Conservation (phyloP, 2,113 vertebrate genomes). For the Lutjanus erythropterus region DNA sequence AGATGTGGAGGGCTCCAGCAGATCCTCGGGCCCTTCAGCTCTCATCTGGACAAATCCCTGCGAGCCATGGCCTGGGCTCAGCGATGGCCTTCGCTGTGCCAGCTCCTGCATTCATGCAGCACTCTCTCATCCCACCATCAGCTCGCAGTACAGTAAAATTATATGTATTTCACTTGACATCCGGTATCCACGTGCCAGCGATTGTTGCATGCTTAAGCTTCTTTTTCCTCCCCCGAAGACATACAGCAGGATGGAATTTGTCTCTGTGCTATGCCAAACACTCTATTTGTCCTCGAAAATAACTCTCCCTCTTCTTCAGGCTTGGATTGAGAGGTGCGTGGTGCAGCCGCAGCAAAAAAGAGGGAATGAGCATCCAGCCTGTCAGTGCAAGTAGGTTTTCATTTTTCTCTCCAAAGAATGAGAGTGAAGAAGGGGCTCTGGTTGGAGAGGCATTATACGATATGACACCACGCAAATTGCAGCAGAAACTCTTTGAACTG, state of each 20-base stretch:
- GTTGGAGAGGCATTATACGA: no score
- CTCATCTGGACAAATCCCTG: slow-evolving; percentile 67
- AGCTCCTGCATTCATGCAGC: slow-evolving; percentile 40
- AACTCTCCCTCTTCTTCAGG: slow-evolving; percentile 27
- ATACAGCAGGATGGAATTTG: slow-evolving; percentile 33
- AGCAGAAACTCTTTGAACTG: no score
- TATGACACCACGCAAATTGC: no score
- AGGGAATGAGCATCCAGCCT: slow-evolving; percentile 29
- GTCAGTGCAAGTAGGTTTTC: slow-evolving; percentile 34
- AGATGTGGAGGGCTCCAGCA: slow-evolving; percentile 38
- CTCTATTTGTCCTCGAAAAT: slow-evolving; percentile 47
- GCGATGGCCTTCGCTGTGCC: slow-evolving; percentile 23
- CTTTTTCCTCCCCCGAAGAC: slow-evolving; percentile 4
- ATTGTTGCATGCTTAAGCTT: slow-evolving; percentile 14
- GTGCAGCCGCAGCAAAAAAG: slow-evolving; percentile 12
- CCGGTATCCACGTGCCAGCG: slow-evolving; percentile 17
- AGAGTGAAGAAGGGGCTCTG: slow-evolving; percentile 7
- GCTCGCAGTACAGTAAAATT: slow-evolving; percentile 20
- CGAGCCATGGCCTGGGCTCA: slow-evolving; percentile 35
- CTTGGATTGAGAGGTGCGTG: slow-evolving; percentile 15
- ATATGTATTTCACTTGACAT: slow-evolving; percentile 46
- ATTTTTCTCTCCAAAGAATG: slow-evolving; percentile 15
- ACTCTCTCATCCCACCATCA: slow-evolving; percentile 26
- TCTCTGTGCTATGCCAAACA: slow-evolving; percentile 20
- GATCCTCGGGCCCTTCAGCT: slow-evolving; percentile 52